A percentile compares a stretch with the other conserved stretches of the same genome.
These are phyloP conservation scores for Paramormyrops hopkinsi DNA, from an alignment of 2,797 vertebrate genomes.

Conservation along the genomic window DNA sequence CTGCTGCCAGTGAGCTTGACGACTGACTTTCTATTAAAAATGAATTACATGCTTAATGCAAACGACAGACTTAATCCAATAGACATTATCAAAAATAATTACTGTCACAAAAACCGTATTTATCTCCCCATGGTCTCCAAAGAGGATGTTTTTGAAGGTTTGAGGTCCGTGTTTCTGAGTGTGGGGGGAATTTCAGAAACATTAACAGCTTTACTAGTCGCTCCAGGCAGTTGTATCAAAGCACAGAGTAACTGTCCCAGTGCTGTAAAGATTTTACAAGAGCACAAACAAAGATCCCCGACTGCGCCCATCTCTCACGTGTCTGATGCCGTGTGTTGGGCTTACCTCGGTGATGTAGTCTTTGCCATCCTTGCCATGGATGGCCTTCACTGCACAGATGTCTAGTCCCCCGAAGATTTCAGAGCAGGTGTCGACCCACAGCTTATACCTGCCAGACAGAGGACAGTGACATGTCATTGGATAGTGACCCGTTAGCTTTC, in stretches of 20 bases:
- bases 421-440: slow-evolving; percentile 91
- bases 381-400: slow-evolving; percentile 95
- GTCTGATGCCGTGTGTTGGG: not conserved
- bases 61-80: not conserved
- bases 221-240: not conserved
- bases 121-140: not conserved
- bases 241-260: not conserved
- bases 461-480: not conserved
- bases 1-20: not conserved
- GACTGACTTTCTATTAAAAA: not conserved
- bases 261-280: not conserved
- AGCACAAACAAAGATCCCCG: not conserved
- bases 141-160: not conserved
- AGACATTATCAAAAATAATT: not conserved
- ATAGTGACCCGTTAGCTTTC: not conserved
- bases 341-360: slow-evolving; percentile 98
- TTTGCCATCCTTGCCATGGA: slow-evolving; percentile 95
- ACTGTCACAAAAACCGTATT: not conserved
- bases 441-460: slow-evolving; percentile 68
- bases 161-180: not conserved
- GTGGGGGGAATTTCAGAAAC: not conserved
- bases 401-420: slow-evolving; percentile 93
- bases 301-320: not conserved
- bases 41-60: not conserved
- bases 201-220: not conserved